Conservation (phyloP, 2,888 invertebrate genomes). For the Drosophila meridiana region DNA sequence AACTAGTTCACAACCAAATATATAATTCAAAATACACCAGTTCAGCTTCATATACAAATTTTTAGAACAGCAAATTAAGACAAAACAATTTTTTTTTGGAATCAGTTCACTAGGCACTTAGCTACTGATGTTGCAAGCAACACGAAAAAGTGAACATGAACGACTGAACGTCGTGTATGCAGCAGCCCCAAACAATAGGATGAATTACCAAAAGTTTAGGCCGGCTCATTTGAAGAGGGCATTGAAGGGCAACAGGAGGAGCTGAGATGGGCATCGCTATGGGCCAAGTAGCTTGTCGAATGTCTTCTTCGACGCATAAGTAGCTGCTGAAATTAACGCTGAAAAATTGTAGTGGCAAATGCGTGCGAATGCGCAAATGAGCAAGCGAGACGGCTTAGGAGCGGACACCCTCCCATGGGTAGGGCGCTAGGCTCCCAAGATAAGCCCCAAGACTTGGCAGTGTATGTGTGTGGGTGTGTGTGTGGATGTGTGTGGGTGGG, state of each 20-base stretch:
- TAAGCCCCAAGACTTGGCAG: neutral
- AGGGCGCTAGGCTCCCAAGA: neutral
- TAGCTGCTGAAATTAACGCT: constrained; percentile 76
- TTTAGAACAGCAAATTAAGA: neutral
- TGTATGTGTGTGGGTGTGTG: no score
- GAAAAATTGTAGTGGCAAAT: constrained; percentile 52
- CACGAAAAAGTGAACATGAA: constrained; percentile 31
- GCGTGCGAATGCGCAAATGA: constrained; percentile 60
- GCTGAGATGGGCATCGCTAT: neutral
- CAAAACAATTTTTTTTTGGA: neutral
- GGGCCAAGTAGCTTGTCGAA: constrained; percentile 18
- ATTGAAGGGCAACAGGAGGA: neutral
- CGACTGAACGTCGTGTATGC: constrained; percentile 1
- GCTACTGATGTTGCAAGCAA: neutral
- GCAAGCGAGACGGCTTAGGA: constrained; percentile 40
- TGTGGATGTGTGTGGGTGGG: neutral
- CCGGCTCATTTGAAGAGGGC: neutral
- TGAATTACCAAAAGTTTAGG: constrained; percentile 14
- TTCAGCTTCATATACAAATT: neutral
- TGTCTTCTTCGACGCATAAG: constrained; percentile 67
- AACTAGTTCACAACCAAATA: neutral
- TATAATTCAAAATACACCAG: neutral
- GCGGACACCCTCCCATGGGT: neutral
- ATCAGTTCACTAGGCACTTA: neutral
- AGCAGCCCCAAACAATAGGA: constrained; percentile 11